Evolutionary conservation across 2,113 vertebrate genomes (phyloP), one percentile per base, ranked within the genome.

Genomic region (Syrmaticus mikado): DNA sequence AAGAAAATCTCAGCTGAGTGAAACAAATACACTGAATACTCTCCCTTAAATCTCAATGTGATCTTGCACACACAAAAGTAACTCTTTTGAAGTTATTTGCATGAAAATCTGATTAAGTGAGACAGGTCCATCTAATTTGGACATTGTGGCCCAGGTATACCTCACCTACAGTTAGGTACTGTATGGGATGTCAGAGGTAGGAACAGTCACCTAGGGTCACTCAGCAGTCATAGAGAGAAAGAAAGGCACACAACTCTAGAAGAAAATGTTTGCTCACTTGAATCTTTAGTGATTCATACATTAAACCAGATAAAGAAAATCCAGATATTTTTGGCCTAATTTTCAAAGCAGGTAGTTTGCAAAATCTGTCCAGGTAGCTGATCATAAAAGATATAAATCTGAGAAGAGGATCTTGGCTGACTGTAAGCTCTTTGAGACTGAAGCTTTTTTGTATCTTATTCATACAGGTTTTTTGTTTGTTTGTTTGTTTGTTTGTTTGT

Each of bases 221-320:
- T 84, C 34, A 67, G 16, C 27, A 73, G 34, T 18, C 4, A 0
- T 53, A 18, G 13, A 13, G 24, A 77, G 15, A 16, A 18, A 81
- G 30, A 83, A 62, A 73, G 2, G 8, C 4, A 62, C 6, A 60
- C 18, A 34, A 9, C 41, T 75, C n/a, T 57, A 65, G 46, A 36
- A 17, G 19, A 34, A 86, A 92, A 34, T 1, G 7, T 73, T 73
- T 71, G 13, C 14, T 74, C 2, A 4, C 7, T 62, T 88, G 0
- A 14, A 20, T 71, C 57, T 46, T 18, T 62, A 40, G 1, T 75
- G 52, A 52, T 15, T 52, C 19, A 50, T 43, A 19, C 8, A 18
- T 84, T 89, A 78, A 71, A 87, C 34, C 22, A 48, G 28, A 7
- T 41, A 68, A 78, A 32, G 43, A 81, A 34, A 90, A 68, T 41